phyloP scores from a whole-genome alignment of 2,113 vertebrate genomes.

The Nerophis ophidion region DNA sequence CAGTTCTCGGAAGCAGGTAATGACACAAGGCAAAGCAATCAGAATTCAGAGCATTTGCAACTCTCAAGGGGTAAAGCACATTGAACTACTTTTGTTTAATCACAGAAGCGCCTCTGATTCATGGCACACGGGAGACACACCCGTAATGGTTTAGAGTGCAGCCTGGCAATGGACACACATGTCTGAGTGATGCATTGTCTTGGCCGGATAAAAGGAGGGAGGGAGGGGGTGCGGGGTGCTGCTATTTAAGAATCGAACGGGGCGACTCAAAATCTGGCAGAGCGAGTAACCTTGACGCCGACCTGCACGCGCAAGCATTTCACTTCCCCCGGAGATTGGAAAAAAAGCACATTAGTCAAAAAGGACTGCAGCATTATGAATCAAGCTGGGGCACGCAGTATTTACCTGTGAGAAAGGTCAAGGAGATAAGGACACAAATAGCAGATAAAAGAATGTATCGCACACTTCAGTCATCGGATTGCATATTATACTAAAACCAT shows the following conservation, averaged over 20 bases:
- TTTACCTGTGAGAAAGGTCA: constrained; percentile 1
- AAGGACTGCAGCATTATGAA: constrained; percentile 11
- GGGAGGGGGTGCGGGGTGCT: constrained; percentile 7
- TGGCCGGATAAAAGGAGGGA: constrained; percentile 23
- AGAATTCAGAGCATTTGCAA: constrained; percentile 31
- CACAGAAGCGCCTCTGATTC: constrained; percentile 4
- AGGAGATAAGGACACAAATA: constrained; percentile 8
- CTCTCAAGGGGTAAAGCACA: constrained; percentile 5
- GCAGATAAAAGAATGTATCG: background rate
- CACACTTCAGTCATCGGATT: background rate
- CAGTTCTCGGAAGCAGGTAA: constrained; percentile 67
- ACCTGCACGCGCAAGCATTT: constrained; percentile 22
- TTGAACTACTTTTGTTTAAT: background rate
- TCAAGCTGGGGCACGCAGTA: constrained; percentile 8
- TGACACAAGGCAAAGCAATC: constrained; percentile 54
- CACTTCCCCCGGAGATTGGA: constrained; percentile 16
- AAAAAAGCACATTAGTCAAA: constrained; percentile 21
- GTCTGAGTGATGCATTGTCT: constrained; percentile 13
- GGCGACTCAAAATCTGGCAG: background rate
- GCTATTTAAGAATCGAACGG: constrained; percentile 10
- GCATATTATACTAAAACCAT: background rate
- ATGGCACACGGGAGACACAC: background rate
- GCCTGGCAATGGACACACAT: background rate
- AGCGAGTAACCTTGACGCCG: constrained; percentile 32
- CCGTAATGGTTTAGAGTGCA: background rate